Evolutionary conservation across 2,888 invertebrate genomes (phyloP), one percentile per base, ranked within the genome.

Genomic region (Xestia rhomboidea): DNA sequence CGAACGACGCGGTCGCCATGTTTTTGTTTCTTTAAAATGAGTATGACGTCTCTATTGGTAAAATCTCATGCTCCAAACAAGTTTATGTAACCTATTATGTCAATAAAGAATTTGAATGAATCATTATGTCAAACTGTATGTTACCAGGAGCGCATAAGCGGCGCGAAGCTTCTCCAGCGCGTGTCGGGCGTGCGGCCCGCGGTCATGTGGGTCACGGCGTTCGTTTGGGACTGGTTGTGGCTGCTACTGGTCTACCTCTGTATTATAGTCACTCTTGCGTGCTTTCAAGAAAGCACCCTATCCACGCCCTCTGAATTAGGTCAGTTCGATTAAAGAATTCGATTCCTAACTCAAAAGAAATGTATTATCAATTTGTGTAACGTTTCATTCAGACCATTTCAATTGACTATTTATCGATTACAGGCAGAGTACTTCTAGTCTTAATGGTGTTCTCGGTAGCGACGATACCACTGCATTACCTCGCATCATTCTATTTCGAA

Each of bases 401-500:
- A 60, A 64, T 54, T 60, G 0, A 34, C 7, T 44, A 46, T 57
- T 24, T 46, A 13, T 66, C 60, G 79, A 54, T 92, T 96, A 72
- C 93, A 97, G 97, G 96, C 49, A 96, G 98, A 83, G 96, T 98
- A 79, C 95, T 98, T 68, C 88, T 98, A 2, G 93, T 98, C 0
- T 93, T 98, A 54, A 86, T 98, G 44, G 93, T 98, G 69, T 98
- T 98, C 93, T 98, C 98, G 0, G 96, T 97, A 92, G 97, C 98
- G 0, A 97, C 97, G 79, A 95, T 99, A 87, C 98, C 98, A 0
- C 92, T 98, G 75, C 98, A 98, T 89, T 99, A 98, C 92, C 91
- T 98, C 57, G 95, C 97, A 4, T 98, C 98, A 0, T 98, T 98
- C 91, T 93, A 97, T 73, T 98, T 98, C 91, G 96, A 97, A 24